phyloP scores from a whole-genome alignment of 2,797 vertebrate species.

The Gallinago stenura region DNA sequence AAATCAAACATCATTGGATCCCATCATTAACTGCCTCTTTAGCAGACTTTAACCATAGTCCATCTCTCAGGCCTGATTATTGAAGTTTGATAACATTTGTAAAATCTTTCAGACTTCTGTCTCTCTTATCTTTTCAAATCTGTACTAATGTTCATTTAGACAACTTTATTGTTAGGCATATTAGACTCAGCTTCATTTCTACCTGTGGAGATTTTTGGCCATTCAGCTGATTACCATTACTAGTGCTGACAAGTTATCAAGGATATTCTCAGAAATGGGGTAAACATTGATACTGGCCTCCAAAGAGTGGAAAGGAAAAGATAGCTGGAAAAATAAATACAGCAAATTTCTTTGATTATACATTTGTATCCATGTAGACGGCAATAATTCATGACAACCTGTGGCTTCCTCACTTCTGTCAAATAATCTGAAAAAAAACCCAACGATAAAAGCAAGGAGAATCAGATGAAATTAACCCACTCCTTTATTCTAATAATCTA shows the following conservation, averaged over 20 bases:
- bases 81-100: neutral
- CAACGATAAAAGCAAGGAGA: neutral
- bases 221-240: neutral
- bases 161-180: neutral
- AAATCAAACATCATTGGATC: neutral
- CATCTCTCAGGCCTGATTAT: neutral
- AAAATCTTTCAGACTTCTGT: neutral
- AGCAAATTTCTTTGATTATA: neutral
- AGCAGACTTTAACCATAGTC: neutral
- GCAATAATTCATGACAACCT: neutral
- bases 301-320: neutral
- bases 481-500: neutral
- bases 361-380: neutral
- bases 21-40: neutral
- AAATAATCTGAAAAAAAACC: neutral
- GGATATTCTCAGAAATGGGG: neutral
- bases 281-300: neutral
- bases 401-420: neutral
- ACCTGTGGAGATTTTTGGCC: neutral
- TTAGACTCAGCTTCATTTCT: neutral
- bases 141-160: neutral
- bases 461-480: neutral
- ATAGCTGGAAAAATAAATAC: neutral
- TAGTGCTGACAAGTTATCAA: neutral
- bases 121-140: neutral